phyloP scores from a whole-genome alignment of 2,113 vertebrate species.

The Noturus placidus region DNA sequence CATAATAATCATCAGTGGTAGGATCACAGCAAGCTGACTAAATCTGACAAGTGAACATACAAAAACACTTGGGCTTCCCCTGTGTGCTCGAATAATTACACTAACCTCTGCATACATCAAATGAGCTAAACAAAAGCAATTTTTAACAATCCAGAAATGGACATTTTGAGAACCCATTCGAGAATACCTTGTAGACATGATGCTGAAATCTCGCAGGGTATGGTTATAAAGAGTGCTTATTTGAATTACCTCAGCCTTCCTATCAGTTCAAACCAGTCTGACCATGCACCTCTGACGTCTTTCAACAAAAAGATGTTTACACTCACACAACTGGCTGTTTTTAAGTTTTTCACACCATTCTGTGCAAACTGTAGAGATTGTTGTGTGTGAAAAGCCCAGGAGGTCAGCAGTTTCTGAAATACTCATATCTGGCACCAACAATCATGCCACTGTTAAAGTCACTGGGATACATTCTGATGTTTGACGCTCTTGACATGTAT shows the following conservation, averaged over 20 bases:
- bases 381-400: not conserved
- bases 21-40: not conserved
- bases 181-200: not conserved
- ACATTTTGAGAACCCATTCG: not conserved
- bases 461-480: not conserved
- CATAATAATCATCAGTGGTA: constrained; percentile 15
- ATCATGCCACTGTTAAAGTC: not conserved
- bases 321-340: not conserved
- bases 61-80: not conserved
- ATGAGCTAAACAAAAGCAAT: not conserved
- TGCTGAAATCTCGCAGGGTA: not conserved
- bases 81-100: not conserved
- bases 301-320: not conserved
- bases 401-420: not conserved
- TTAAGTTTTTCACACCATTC: not conserved
- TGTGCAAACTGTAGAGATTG: not conserved
- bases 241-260: not conserved
- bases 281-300: not conserved
- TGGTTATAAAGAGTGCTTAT: not conserved
- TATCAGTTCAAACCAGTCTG: not conserved
- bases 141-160: not conserved
- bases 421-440: not conserved
- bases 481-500: not conserved
- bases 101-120: not conserved
- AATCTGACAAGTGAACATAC: not conserved